Conservation (phyloP, 1,140 invertebrate species). For the Aphelinus atriplicis region DNA sequence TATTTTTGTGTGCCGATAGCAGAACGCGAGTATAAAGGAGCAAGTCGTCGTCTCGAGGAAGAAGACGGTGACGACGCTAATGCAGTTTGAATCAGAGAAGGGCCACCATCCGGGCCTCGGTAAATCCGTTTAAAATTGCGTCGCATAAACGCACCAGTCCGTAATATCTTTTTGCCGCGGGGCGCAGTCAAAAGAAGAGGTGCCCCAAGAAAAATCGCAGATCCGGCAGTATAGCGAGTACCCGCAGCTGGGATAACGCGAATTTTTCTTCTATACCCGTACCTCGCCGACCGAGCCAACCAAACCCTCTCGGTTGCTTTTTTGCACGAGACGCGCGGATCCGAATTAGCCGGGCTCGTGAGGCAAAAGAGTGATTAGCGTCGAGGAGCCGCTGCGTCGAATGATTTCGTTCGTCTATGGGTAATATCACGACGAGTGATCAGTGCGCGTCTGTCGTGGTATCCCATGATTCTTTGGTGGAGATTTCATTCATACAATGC, state of each 20-base stretch:
- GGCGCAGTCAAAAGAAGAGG: conserved; percentile 4
- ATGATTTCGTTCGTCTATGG: too few species aligned
- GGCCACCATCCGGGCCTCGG: conserved; percentile 20
- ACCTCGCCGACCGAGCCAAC: too few species aligned
- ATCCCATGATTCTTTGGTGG: too few species aligned
- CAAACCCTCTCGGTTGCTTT: too few species aligned
- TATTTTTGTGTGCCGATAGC: conserved; percentile 30
- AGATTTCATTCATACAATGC: too few species aligned
- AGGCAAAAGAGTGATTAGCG: too few species aligned
- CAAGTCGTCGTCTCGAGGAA: not conserved
- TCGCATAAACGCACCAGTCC: conserved; percentile 46
- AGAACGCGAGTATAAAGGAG: not conserved
- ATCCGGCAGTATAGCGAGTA: not conserved
- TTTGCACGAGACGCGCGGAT: too few species aligned
- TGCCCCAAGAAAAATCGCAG: not conserved
- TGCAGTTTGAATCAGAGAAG: conserved; percentile 47
- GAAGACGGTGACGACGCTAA: conserved; percentile 38
- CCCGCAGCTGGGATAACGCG: not conserved
- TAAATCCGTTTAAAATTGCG: conserved; percentile 54
- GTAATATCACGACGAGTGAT: too few species aligned
- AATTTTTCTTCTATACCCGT: not conserved
- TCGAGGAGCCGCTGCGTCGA: too few species aligned
- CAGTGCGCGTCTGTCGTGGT: too few species aligned
- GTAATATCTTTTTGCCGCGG: conserved; percentile 36
- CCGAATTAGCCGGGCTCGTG: too few species aligned